Evolutionary conservation across 2,113 vertebrate species (phyloP), one percentile per base, ranked within the genome.

Genomic region (Actenoides lindsayi): DNA sequence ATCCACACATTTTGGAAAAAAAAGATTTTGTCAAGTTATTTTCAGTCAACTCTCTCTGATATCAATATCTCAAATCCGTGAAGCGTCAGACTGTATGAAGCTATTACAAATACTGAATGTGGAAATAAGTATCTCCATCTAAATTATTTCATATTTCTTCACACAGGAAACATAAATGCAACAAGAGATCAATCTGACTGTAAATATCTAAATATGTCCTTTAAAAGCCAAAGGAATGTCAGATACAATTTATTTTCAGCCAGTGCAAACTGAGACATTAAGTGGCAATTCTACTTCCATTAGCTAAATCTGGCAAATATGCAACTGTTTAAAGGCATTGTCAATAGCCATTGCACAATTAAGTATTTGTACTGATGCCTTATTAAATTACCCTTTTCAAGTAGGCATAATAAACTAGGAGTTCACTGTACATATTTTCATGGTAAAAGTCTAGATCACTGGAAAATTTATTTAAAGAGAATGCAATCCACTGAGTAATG

Each of bases 311-410:
- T 98, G 98, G 98, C 98, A 98, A 99, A 99, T 98, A 98, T 97
- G 95, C 98, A 98, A 98, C 98, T 98, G 98, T 99, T 99, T 98
- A 99, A 99, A 99, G 98, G 98, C 97, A 97, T 97, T 98, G 98
- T 99, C 99, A 98, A 99, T 99, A 99, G 98, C 98, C 98, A 98
- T 98, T 99, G 98, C 97, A 97, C 99, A 99, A 99, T 99, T 99
- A 99, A 98, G 98, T 98, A 98, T 98, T 98, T 98, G 98, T 98
- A 98, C 98, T 97, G 98, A 99, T 98, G 98, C 98, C 97, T 98
- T 98, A 98, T 99, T 99, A 99, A 98, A 98, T 98, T 98, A 98
- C 98, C 98, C 98, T 98, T 98, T 98, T 97, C 97, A 98, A 98
- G 97, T 94, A 96, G 96, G 96, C 91, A 96, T 98, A 98, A 98